Evolutionary conservation across 2,888 invertebrate genomes (phyloP), one percentile per base, ranked within the genome.

Genomic region (Uropetala carovei): DNA sequence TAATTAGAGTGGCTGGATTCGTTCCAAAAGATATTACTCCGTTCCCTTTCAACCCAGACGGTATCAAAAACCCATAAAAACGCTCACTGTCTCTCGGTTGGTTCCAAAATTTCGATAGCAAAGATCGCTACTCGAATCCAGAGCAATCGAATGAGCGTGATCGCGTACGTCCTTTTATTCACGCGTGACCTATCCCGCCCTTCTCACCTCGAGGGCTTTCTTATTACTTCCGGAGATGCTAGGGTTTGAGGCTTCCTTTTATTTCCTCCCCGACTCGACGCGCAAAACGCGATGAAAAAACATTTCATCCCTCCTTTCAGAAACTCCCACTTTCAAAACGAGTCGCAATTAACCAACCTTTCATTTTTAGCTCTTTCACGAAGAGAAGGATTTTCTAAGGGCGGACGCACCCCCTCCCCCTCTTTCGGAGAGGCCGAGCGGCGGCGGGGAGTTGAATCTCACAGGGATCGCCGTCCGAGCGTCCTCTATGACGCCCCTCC

Each of bases 1-100:
- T 89, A 89, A 89, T 89, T 89, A 89, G 43, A 64, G 18, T 3
- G 89, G 64, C 89, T 89, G 89, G 89, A 89, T 22, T 75, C 27
- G 75, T 27, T 75, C 75, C 75, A 75, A 75, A 75, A 75, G 22
- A 75, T 75, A 75, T 22, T 22, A 13, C 27, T 27, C 75, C 75
- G 22, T 75, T 18, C 18, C 75, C 13, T 75, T 75, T 75, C 75
- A 18, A 22, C 22, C 27, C 75, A 22, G 27, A 7, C 75, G n/a
- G 22, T n/a, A 75, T 75, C 22, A 75, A 27, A 27, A 75, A 75
- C 7, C 75, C 13, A 75, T 75, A 27, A 75, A 75, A 75, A 27
- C 75, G 27, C 75, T 5, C 43, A 43, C 43, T 5, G 27, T 75
- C 5, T 43, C 43, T 43, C 43, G 5, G 43, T 43, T 5, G 43